phyloP scores from a whole-genome alignment of 2,888 invertebrate species.

The Gryllus longicercus region DNA sequence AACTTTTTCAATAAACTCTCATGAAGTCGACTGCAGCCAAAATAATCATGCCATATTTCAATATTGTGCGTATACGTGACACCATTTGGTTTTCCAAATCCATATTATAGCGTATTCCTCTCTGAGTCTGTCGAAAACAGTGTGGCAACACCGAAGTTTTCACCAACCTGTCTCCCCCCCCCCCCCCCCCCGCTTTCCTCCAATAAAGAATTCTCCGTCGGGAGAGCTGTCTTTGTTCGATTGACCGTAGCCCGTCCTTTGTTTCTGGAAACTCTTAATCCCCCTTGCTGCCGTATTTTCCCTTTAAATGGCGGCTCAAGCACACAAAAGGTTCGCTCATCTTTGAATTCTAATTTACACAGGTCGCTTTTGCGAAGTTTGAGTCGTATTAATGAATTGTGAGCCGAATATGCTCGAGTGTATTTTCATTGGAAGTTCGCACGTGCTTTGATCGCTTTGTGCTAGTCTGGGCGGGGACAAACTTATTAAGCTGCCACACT shows the following conservation, averaged over 20 bases:
- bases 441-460: constrained; percentile 1
- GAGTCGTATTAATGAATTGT: constrained; percentile 10
- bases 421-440: constrained; percentile 3
- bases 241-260: constrained; percentile 8
- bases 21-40: too few species aligned
- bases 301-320: neutral
- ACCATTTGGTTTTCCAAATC: too few species aligned
- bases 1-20: too few species aligned
- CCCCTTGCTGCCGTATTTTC: constrained; percentile 1
- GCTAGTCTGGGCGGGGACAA: neutral
- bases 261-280: constrained; percentile 10
- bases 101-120: too few species aligned
- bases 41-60: too few species aligned
- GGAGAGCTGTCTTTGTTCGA: neutral
- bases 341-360: constrained; percentile 8
- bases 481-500: neutral
- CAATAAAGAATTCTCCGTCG: neutral
- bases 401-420: neutral
- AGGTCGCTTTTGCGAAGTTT: constrained; percentile 3
- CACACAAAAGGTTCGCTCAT: constrained; percentile 17
- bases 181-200: neutral
- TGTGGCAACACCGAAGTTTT: neutral
- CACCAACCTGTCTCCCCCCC: neutral
- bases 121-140: neutral
- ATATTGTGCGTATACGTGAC: too few species aligned